Evolutionary conservation across 2,113 vertebrate genomes (phyloP).

Genomic region (Carassius gibelio): DNA sequence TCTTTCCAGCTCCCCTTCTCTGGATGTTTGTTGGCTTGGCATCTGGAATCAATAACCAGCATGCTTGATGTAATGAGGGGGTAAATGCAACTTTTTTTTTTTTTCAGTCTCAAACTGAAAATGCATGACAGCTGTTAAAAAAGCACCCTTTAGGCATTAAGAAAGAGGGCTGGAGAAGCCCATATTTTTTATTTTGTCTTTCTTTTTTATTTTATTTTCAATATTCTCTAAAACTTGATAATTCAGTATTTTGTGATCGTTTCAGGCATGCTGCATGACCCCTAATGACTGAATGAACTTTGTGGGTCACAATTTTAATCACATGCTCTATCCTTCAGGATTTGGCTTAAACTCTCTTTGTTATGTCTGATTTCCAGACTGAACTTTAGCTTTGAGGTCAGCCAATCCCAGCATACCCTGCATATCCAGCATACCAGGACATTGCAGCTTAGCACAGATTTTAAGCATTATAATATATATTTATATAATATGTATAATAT

Average conservation of each 20-base stretch:
- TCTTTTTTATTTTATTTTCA: too few relatives aligned
- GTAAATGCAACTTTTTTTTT: slow-evolving; percentile 41
- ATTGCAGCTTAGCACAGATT: background rate
- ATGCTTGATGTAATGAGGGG: background rate
- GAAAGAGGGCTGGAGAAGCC: slow-evolving; percentile 61
- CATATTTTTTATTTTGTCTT: too few relatives aligned
- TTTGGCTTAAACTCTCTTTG: slow-evolving; percentile 25
- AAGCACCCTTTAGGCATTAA: slow-evolving; percentile 59
- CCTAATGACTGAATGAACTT: background rate
- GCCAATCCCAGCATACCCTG: background rate
- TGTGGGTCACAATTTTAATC: slow-evolving; percentile 27
- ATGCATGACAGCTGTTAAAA: slow-evolving; percentile 44
- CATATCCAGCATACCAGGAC: background rate
- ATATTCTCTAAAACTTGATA: background rate
- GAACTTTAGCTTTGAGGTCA: background rate
- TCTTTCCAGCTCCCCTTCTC: background rate
- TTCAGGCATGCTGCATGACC: slow-evolving; percentile 9
- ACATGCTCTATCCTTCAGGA: slow-evolving; percentile 21
- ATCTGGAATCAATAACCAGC: slow-evolving; percentile 66
- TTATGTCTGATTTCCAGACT: slow-evolving; percentile 19
- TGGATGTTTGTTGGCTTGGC: slow-evolving; percentile 53
- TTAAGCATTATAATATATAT: background rate
- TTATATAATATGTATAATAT: background rate
- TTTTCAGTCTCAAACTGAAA: slow-evolving; percentile 30
- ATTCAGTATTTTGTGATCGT: background rate